Evolutionary conservation across 1,140 invertebrate genomes (phyloP).

Genomic region (Drosophila arawakana): DNA sequence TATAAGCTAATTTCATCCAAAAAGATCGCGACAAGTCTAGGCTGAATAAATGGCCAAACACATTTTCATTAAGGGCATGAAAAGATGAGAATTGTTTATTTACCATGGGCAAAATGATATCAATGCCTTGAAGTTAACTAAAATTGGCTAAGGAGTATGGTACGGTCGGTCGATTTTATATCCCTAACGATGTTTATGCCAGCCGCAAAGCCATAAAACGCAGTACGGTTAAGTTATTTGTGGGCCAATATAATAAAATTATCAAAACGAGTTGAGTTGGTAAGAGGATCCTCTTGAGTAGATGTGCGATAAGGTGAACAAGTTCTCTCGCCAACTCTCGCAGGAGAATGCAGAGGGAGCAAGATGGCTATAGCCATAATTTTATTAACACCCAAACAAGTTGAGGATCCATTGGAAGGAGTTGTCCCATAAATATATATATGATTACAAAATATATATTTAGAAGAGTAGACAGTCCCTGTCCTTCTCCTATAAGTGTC

Average conservation of each 20-base stretch:
- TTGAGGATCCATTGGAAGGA: slow-evolving; percentile 39
- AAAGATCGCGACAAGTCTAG: not conserved
- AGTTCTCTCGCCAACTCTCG: slow-evolving; percentile 7
- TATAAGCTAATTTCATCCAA: not conserved
- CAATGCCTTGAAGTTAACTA: slow-evolving; percentile 51
- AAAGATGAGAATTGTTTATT: slow-evolving; percentile 50
- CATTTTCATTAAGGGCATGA: slow-evolving; percentile 56
- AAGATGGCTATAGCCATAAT: slow-evolving; percentile 62
- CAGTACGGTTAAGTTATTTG: slow-evolving; percentile 64
- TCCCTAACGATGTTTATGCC: slow-evolving; percentile 62
- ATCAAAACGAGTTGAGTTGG: slow-evolving; percentile 65
- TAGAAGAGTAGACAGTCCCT: slow-evolving; percentile 34
- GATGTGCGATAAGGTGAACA: slow-evolving; percentile 58
- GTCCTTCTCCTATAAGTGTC: slow-evolving; percentile 13
- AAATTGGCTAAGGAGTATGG: slow-evolving; percentile 49
- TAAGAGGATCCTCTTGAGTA: slow-evolving; percentile 61
- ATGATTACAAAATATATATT: slow-evolving; percentile 79
- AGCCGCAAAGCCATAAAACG: slow-evolving; percentile 55
- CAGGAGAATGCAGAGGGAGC: slow-evolving; percentile 29
- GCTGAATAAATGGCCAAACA: slow-evolving; percentile 21
- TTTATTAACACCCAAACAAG: slow-evolving; percentile 73
- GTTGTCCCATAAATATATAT: slow-evolving; percentile 81
- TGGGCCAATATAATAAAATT: slow-evolving; percentile 79
- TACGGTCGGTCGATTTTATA: slow-evolving; percentile 1
- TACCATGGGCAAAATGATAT: slow-evolving; percentile 52